Conservation (phyloP, 2,888 invertebrate species). For the Branchipolynoe longqiensis region DNA sequence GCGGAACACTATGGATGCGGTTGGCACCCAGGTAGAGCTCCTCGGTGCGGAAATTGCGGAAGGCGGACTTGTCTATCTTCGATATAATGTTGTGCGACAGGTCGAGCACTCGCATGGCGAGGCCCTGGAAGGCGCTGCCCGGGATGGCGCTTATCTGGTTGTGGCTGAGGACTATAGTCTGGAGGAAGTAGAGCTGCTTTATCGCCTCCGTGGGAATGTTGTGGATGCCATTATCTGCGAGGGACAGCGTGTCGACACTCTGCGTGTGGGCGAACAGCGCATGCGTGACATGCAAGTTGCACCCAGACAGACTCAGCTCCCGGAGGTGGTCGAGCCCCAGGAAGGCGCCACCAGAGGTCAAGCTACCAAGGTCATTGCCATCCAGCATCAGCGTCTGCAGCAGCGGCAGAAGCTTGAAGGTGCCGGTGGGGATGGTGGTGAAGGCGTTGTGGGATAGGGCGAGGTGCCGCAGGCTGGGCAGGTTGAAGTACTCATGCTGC, state of each 20-base stretch:
- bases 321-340: constrained; percentile 43
- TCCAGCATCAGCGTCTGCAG: constrained; percentile 7
- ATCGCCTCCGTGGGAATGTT: constrained; percentile 31
- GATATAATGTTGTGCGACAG: constrained; percentile 28
- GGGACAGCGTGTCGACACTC: constrained; percentile 1
- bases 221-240: not conserved
- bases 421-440: not conserved
- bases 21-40: constrained; percentile 21
- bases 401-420: constrained; percentile 23
- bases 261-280: constrained; percentile 29
- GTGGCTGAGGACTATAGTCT: constrained; percentile 20
- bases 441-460: constrained; percentile 15
- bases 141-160: not conserved
- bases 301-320: not conserved
- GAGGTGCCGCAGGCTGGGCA: constrained; percentile 4
- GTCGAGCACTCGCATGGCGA: constrained; percentile 3
- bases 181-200: constrained; percentile 16
- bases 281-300: not conserved
- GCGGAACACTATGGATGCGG: not conserved
- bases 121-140: constrained; percentile 9
- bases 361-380: constrained; percentile 9
- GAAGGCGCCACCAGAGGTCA: constrained; percentile 23
- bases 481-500: not conserved
- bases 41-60: constrained; percentile 33
- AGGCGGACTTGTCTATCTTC: constrained; percentile 2